Percentiles rank a stretch among this genome's conserved stretches.
Conservation (phyloP, 2,888 invertebrate genomes). For the Scaptodrosophila latifasciaeformis region DNA sequence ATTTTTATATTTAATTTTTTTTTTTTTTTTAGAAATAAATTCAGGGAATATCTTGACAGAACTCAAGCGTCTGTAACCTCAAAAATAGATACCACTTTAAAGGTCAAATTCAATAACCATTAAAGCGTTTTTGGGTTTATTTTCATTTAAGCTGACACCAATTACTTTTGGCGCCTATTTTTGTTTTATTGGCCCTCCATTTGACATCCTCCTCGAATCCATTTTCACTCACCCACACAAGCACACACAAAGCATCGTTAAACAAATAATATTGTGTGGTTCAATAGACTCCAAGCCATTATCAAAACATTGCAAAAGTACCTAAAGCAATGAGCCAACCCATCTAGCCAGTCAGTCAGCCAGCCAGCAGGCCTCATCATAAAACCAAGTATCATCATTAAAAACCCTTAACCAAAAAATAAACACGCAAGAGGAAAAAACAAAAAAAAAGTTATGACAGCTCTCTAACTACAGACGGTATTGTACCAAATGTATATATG, state of each 20-base stretch:
- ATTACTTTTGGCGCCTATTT: constrained; percentile 3
- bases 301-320: constrained; percentile 55
- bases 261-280: constrained; percentile 44
- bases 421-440: constrained; percentile 7
- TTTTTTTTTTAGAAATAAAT: too few relatives aligned
- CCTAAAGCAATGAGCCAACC: constrained; percentile 1
- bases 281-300: constrained; percentile 59
- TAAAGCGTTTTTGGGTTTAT: too few relatives aligned
- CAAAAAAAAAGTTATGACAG: constrained; percentile 22
- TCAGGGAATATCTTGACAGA: too few relatives aligned
- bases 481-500: neutral
- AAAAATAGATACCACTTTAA: too few relatives aligned
- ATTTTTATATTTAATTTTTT: too few relatives aligned
- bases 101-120: too few relatives aligned
- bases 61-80: too few relatives aligned
- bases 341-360: neutral
- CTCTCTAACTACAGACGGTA: constrained; percentile 12
- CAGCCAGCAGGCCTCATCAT: constrained; percentile 26
- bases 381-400: constrained; percentile 59
- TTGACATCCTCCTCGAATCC: constrained; percentile 19
- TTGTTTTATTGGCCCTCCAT: constrained; percentile 13
- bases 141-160: neutral
- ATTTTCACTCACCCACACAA: constrained; percentile 1
- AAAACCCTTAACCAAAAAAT: constrained; percentile 40
- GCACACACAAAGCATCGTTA: constrained; percentile 18